Evolutionary conservation across 2,113 vertebrate genomes (phyloP).

Genomic region (Rynchops niger): DNA sequence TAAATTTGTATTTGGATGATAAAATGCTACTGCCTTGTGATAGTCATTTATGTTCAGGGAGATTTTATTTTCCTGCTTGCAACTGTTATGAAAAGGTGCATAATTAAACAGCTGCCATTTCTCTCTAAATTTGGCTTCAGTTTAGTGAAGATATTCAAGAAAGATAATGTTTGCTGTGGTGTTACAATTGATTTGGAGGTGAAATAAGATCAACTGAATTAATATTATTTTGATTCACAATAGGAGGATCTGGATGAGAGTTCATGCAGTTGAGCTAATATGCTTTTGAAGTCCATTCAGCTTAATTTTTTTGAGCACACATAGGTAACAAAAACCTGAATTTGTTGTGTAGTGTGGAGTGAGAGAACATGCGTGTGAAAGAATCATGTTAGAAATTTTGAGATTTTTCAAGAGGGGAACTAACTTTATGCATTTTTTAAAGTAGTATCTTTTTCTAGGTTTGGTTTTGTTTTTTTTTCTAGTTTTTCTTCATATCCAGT

Average conservation of each 20-base stretch:
- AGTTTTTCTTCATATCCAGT: background rate
- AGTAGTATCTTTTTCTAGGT: background rate
- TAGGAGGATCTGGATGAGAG: background rate
- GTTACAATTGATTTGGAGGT: background rate
- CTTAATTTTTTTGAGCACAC: background rate
- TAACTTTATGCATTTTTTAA: background rate
- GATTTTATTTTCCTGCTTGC: background rate
- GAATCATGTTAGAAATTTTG: background rate
- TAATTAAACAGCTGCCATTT: background rate
- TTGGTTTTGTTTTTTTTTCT: too few relatives aligned
- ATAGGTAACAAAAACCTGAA: background rate
- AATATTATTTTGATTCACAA: background rate
- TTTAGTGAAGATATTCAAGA: background rate
- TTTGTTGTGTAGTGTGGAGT: background rate
- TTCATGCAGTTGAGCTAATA: background rate
- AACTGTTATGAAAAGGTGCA: background rate
- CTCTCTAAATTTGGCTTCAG: background rate
- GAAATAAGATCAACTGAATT: background rate
- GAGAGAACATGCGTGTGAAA: background rate
- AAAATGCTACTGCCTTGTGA: background rate
- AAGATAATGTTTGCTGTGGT: background rate
- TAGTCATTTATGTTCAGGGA: background rate
- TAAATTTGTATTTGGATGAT: background rate
- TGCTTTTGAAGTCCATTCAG: background rate
- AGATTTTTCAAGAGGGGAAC: background rate